Base-by-base conservation (phyloP, 2,888 invertebrate genomes). In the Phlogophora meticulosa region DNA sequence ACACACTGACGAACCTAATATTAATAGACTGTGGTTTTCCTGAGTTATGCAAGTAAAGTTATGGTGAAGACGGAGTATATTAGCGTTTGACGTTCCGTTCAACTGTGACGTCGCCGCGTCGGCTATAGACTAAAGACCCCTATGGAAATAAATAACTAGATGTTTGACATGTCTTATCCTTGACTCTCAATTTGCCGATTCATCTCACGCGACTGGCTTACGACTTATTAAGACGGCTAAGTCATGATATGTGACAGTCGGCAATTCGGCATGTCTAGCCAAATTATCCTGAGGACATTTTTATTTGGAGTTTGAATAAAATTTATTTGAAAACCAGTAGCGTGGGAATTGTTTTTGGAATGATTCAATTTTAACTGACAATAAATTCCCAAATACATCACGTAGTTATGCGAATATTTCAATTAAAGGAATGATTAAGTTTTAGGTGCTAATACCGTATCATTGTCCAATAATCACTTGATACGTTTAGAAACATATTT, bases 151-250 rank as follows among this genome's bases (percentile, higher is more conserved):
- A 63, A 76, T 66, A 61, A 4, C 28, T 45, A 66, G 49, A 63
- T 61, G 52, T 73, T 69, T 61, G 61, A 57, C 68, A 63, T 62
- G 61, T 62, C 45, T 65, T 67, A 62, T 63, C 66, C 65, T 61
- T 17, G 42, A 60, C 49, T 59, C 49, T 65, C 57, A 63, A 68
- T 69, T 81, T 74, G 53, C 57, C 46, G 38, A 80, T 80, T 80
- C 72, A 66, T 34, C 49, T 70, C 82, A 70, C 75, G 58, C 53
- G 36, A 67, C 51, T 46, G 51, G n/a, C 59, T 74, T 65, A 72
- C 63, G 45, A 61, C 60, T 40, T 67, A 73, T 55, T 60, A 62
- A 79, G 53, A 61, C 17, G 34, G 15, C 59, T 64, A 22, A 63
- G 53, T 46, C 64, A 64, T 63, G n/a, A 40, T 28, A n/a, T n/a